phyloP scores from a whole-genome alignment of 1,140 invertebrate species.

The Drosophila burlai region DNA sequence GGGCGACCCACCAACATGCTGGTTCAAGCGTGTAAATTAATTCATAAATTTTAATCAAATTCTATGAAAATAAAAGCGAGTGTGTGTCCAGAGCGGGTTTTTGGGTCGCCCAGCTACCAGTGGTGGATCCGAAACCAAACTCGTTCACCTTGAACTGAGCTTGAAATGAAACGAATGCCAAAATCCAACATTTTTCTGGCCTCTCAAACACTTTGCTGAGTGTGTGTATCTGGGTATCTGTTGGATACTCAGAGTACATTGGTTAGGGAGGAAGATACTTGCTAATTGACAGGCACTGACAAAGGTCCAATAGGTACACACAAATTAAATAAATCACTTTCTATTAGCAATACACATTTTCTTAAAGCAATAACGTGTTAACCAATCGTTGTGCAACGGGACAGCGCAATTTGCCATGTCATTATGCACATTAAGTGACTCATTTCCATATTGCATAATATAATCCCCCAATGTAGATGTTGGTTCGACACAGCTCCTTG shows the following conservation, averaged over 20 bases:
- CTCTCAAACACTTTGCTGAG: slow-evolving; percentile 14
- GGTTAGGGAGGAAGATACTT: slow-evolving; percentile 9
- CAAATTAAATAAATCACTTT: slow-evolving; percentile 57
- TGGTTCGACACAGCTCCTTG: slow-evolving; percentile 12
- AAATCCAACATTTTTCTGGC: slow-evolving; percentile 31
- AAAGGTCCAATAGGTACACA: slow-evolving; percentile 15
- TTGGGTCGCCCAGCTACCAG: slow-evolving; percentile 27
- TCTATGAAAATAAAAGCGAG: slow-evolving; percentile 47
- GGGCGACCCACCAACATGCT: slow-evolving; percentile 23
- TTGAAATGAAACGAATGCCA: slow-evolving; percentile 23
- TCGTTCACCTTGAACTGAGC: slow-evolving; percentile 59
- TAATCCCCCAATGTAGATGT: slow-evolving; percentile 32
- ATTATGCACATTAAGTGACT: slow-evolving; percentile 49
- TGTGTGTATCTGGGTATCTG: slow-evolving; percentile 15
- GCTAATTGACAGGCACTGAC: slow-evolving; percentile 41
- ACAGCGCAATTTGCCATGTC: slow-evolving; percentile 38
- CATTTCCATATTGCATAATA: slow-evolving; percentile 55
- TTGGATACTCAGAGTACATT: background rate
- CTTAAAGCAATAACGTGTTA: slow-evolving; percentile 20
- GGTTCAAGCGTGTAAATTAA: slow-evolving; percentile 52
- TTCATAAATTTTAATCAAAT: slow-evolving; percentile 70
- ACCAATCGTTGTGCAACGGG: slow-evolving; percentile 32
- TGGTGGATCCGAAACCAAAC: slow-evolving; percentile 21
- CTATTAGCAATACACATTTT: slow-evolving; percentile 27
- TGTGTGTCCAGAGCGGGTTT: slow-evolving; percentile 38